Percentiles rank a stretch among this genome's conserved stretches.
Evolutionary conservation across 2,888 invertebrate species (phyloP).

Genomic region (Mamestra brassicae): DNA sequence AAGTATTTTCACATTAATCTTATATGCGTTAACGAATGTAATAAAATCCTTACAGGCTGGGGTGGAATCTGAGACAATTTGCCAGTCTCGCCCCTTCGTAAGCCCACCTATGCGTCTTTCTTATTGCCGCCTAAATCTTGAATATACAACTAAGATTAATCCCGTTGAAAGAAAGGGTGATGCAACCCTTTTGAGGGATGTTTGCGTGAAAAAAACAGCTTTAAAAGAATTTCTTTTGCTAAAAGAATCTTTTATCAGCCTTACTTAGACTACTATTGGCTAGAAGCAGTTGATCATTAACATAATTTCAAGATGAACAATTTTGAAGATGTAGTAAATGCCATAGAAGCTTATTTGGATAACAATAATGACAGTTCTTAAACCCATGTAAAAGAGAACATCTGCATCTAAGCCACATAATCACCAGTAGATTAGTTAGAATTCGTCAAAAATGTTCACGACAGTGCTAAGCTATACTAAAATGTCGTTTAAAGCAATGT

Average conservation of each 20-base stretch:
- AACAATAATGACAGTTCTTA: slow-evolving; percentile 20
- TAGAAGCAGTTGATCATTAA: neutral
- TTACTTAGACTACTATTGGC: neutral
- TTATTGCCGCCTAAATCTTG: slow-evolving; percentile 90
- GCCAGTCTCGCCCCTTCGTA: slow-evolving; percentile 85
- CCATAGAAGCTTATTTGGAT: slow-evolving; percentile 16
- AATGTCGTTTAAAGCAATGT: slow-evolving; percentile 47
- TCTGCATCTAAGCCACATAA: slow-evolving; percentile 50
- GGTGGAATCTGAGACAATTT: slow-evolving; percentile 90
- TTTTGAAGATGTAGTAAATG: neutral
- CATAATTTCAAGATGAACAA: neutral
- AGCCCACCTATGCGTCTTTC: slow-evolving; percentile 91
- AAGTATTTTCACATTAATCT: slow-evolving; percentile 87
- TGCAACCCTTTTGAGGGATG: slow-evolving; percentile 80
- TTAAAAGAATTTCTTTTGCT: slow-evolving; percentile 29
- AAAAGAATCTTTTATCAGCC: neutral
- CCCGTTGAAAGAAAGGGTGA: slow-evolving; percentile 89
- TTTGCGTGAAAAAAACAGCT: slow-evolving; percentile 60
- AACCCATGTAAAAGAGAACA: slow-evolving; percentile 35
- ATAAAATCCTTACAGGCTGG: slow-evolving; percentile 86
- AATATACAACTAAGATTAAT: slow-evolving; percentile 91
- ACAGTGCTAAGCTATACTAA: slow-evolving; percentile 26
- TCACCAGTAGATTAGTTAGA: slow-evolving; percentile 48
- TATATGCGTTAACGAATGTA: slow-evolving; percentile 90
- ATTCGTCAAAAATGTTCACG: slow-evolving; percentile 51